Evolutionary conservation across 1,140 invertebrate species (phyloP), one percentile per base, ranked within the genome.

Genomic region (Halotydeus destructor): DNA sequence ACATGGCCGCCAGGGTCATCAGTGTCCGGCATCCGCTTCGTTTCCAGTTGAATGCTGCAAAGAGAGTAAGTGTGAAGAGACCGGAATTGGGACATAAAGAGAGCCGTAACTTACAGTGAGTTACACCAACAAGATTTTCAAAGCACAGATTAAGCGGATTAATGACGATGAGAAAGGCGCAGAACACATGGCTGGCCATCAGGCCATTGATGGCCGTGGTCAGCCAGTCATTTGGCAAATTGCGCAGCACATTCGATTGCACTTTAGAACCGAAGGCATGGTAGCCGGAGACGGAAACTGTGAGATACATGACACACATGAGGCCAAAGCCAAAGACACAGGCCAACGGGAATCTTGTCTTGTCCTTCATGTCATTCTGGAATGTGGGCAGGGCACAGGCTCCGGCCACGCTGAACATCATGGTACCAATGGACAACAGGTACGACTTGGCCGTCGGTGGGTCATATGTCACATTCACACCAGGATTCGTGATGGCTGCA

Each of bases 31-130:
- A 56, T 0, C 76, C 56, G 40, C 77, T 76, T 5, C 86, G 65
- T 54, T 74, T 76, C 56, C 70, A 67, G 39, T 71, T 73, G 52
- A 91, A 88, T 27, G 68, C 84, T 91, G 59, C 44, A 68, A 67
- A 38, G 43, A 39, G 34, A 46, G n/a, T n/a, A n/a, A n/a, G n/a
- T n/a, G 6, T 6, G n/a, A 16, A 34, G n/a, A 44, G 16, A 41
- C 5, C 8, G n/a, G 11, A 19, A 16, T 41, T 41, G 14, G 18
- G 12, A 16, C 9, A 14, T 26, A 35, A 27, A 30, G 14, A 30
- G 22, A 9, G 11, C 22, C 12, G n/a, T 25, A 49, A 55, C 60
- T 65, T 58, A 77, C 75, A 53, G 51, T 65, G 63, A 23, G 73
- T 68, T 14, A 76, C 59, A 27, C 65, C 61, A 38, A 76, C 64